These are phyloP conservation scores for Drosophila ambigua DNA, from an alignment of 1,140 invertebrate species.

Conservation along the genomic window DNA sequence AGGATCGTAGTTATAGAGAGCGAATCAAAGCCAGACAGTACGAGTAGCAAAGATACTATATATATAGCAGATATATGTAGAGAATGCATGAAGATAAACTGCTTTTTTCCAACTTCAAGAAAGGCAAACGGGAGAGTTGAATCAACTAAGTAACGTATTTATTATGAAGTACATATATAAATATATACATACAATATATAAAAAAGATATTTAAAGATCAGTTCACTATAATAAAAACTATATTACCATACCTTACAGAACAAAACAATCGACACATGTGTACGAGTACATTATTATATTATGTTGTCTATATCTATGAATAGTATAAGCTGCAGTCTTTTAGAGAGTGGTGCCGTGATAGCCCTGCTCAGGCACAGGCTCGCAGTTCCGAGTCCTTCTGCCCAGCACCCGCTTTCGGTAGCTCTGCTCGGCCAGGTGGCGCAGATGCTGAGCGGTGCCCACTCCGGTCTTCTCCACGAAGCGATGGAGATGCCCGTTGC, in stretches of 20 bases:
- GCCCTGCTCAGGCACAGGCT: slow-evolving; percentile 25
- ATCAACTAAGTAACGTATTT: slow-evolving; percentile 61
- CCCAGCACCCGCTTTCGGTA: slow-evolving; percentile 66
- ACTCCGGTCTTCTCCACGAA: slow-evolving; percentile 77
- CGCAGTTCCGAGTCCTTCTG: slow-evolving; percentile 8
- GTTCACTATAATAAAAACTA: slow-evolving; percentile 82
- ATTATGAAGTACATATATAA: slow-evolving; percentile 69
- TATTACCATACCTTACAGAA: slow-evolving; percentile 77
- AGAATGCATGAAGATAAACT: slow-evolving; percentile 44
- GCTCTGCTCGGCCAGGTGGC: slow-evolving; percentile 69
- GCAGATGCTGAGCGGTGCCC: slow-evolving; percentile 64
- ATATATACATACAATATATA: slow-evolving; percentile 58
- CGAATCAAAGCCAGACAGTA: slow-evolving; percentile 55
- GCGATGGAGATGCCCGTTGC: slow-evolving; percentile 84
- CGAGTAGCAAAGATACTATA: slow-evolving; percentile 43
- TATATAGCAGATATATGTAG: slow-evolving; percentile 28
- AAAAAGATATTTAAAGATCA: slow-evolving; percentile 78
- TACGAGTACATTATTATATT: not conserved
- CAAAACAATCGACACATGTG: slow-evolving; percentile 18
- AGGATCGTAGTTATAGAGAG: slow-evolving; percentile 69
- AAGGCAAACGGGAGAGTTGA: slow-evolving; percentile 39
- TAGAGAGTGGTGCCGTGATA: slow-evolving; percentile 63
- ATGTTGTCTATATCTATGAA: not conserved
- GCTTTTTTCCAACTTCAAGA: slow-evolving; percentile 65
- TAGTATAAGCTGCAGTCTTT: slow-evolving; percentile 54